Evolutionary conservation across 2,797 vertebrate genomes (phyloP), one percentile per base, ranked within the genome.

Genomic region (Hoplostethus mediterraneus): DNA sequence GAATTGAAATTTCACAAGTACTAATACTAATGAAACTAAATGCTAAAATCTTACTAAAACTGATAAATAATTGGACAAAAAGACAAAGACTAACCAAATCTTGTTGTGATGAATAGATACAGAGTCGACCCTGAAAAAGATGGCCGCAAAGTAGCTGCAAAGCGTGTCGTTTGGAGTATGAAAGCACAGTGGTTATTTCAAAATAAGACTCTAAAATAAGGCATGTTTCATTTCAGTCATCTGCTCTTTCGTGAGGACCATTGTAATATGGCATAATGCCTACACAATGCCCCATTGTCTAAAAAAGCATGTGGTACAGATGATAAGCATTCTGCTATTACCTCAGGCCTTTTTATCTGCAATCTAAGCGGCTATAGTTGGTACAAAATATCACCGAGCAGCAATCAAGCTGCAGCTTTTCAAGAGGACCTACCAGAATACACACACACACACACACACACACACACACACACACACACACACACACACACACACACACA

Each of bases 291-390:
- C 54, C 73, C 75, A 87, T 92, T 90, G 89, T 91, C 63, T 77
- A 67, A 55, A 14, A 0, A 2, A 80, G 57, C 80, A 70, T 88
- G 75, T 88, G 85, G 55, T 71, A 67, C 71, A 16, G 66, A 79
- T 71, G 89, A 92, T 91, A 92, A 91, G 85, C 69, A 0, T 31
- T 63, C 63, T 67, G 64, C 60, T 2, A 0, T 14, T 55, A 64
- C 77, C 67, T 40, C 62, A 6, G 69, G 65, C 64, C 1, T 21
- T 80, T 75, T 89, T 88, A 93, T 92, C 91, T 85, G 4, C 17
- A 2, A 91, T 91, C 85, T 87, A 67, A 84, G 81, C 40, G 59
- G 17, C 57, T n/a, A 21, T 21, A 33, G 70, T 73, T 42, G 65
- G 59, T 75, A 81, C 64, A 84, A 85, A 91, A 92, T 83, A 87